Evolutionary conservation across 2,113 vertebrate genomes (phyloP).

Genomic region (Phylloscopus trochiloides): DNA sequence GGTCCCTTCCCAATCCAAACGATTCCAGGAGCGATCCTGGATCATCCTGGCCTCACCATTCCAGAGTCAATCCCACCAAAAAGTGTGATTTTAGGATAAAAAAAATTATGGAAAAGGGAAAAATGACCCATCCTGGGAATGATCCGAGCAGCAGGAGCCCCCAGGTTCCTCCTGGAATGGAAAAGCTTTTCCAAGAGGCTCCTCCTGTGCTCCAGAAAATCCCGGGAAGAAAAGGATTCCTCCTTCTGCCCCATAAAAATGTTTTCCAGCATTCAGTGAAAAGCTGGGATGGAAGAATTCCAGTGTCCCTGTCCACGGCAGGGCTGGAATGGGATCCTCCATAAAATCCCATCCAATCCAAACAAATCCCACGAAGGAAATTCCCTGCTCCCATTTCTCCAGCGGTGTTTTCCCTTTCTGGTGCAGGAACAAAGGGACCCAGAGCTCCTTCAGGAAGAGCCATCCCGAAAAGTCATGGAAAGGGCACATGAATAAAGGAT

Average conservation of each 20-base stretch:
- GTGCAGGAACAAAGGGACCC: not conserved
- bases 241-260: not conserved
- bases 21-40: not conserved
- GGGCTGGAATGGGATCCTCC: not conserved
- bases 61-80: not conserved
- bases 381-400: not conserved
- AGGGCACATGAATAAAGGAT: slow-evolving; percentile 38
- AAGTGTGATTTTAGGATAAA: not conserved
- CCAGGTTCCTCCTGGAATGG: not conserved
- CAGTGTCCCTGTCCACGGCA: not conserved
- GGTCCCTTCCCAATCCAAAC: not conserved
- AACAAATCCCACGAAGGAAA: not conserved
- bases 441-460: not conserved
- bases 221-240: not conserved
- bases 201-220: not conserved
- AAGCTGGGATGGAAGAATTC: not conserved
- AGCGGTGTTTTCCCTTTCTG: not conserved
- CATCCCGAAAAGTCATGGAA: not conserved
- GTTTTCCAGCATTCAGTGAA: not conserved
- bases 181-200: not conserved
- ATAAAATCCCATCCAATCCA: not conserved
- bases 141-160: not conserved
- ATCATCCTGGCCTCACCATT: not conserved
- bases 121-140: not conserved
- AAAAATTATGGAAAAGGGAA: not conserved